Evolutionary conservation across 2,113 vertebrate genomes (phyloP), one percentile per base, ranked within the genome.

Genomic region (Rhea americana): DNA sequence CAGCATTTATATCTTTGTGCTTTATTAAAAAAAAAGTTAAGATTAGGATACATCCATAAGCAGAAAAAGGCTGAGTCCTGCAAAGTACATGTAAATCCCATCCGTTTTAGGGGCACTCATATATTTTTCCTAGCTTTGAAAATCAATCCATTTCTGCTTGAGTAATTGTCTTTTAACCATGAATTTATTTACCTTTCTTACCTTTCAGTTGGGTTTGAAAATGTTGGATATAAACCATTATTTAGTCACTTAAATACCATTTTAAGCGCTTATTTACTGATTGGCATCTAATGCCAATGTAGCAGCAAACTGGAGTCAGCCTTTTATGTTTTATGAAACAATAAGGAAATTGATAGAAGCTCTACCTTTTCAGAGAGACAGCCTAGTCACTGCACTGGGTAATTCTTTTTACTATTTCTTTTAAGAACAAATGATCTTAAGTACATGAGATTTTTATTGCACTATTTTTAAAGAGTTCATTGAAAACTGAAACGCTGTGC

Each of bases 131-230:
- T 20, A 47, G 14, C n/a, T 93, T 84, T 79, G 53, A 87, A 87
- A n/a, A 86, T 75, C 43, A 86, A n/a, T 26, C 37, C 15, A 48
- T 26, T 94, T 90, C n/a, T 89, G 24, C 32, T 45, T 68, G 11
- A 81, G 11, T 71, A 48, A 68, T 39, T 73, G 13, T n/a, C 21
- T 82, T 75, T 86, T 93, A 76, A 75, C n/a, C 45, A 26, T 18
- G 12, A 26, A 59, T 92, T 94, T 91, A 87, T 85, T 87, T 82
- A 89, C 5, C 8, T 4, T 80, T 87, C 37, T 8, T 80, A 76
- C 87, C 82, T 89, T 59, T 77, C 35, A 89, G 55, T 45, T 26
- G 55, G 28, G 22, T 73, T 51, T 65, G 68, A 89, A 89, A 26
- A 37, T 37, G 85, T 73, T 87, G 24, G 22, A 66, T 11, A 70